phyloP scores from a whole-genome alignment of 2,888 invertebrate species.

The Cheilosia impressa region DNA sequence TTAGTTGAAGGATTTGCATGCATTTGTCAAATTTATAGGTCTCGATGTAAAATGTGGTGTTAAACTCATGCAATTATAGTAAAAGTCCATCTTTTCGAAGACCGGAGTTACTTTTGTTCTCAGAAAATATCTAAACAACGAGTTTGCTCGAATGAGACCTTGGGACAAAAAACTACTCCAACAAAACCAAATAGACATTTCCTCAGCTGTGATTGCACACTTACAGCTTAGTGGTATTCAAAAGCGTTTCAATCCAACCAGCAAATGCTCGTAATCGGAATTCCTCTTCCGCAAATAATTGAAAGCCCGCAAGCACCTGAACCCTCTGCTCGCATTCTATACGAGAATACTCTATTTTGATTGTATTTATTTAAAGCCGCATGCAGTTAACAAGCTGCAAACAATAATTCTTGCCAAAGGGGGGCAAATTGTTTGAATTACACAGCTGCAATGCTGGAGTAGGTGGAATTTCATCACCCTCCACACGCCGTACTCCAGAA shows the following conservation, averaged over 20 bases:
- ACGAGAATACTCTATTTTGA: slow-evolving; percentile 6
- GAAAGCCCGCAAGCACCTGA: slow-evolving; percentile 25
- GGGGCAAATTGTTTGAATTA: slow-evolving; percentile 58
- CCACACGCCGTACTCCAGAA: slow-evolving; percentile 22
- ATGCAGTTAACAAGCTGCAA: slow-evolving; percentile 48
- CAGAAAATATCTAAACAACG: too few species aligned
- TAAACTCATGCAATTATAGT: too few species aligned
- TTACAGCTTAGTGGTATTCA: background rate
- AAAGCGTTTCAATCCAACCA: background rate
- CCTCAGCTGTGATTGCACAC: too few species aligned
- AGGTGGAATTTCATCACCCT: slow-evolving; percentile 65
- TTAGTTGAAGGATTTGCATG: too few species aligned
- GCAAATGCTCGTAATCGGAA: background rate
- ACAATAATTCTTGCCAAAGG: slow-evolving; percentile 44
- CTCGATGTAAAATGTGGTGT: too few species aligned
- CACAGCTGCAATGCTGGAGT: slow-evolving; percentile 63
- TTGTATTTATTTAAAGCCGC: slow-evolving; percentile 39
- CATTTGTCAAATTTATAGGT: too few species aligned
- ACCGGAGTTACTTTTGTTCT: too few species aligned
- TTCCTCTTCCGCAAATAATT: slow-evolving; percentile 46
- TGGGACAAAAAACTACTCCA: too few species aligned
- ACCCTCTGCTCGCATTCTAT: background rate
- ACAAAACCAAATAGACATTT: too few species aligned
- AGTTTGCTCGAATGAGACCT: too few species aligned
- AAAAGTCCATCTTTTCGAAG: too few species aligned